phyloP scores from a whole-genome alignment of 2,888 invertebrate species.

The Leptinotarsa juncta region DNA sequence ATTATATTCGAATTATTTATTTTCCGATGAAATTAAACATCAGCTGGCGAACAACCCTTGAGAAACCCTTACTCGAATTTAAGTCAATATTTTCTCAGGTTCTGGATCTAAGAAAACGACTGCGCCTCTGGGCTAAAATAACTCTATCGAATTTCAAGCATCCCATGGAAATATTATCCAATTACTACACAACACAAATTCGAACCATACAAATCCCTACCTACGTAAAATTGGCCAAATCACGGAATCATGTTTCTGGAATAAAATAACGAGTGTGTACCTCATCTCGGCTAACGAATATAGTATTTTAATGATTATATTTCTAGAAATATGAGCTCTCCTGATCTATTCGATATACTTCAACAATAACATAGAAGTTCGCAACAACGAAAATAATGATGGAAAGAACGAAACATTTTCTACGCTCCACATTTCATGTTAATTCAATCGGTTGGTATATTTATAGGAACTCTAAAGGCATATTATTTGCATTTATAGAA shows the following conservation, averaged over 20 bases:
- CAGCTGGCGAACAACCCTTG: too few species aligned
- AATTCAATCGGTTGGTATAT: too few species aligned
- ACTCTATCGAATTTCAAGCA: not conserved
- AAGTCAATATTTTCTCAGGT: not conserved
- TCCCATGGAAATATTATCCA: conserved; percentile 12
- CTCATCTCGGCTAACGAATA: conserved; percentile 1
- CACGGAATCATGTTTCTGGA: conserved; percentile 13
- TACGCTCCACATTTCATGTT: too few species aligned
- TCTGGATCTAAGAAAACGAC: not conserved
- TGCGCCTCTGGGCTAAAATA: not conserved
- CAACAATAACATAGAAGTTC: not conserved
- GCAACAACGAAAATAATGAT: conserved; percentile 6
- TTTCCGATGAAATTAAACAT: too few species aligned
- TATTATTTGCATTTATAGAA: not conserved
- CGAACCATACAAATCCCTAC: not conserved
- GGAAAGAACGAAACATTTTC: not conserved
- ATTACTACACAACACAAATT: conserved; percentile 11
- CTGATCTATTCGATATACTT: conserved; percentile 2
- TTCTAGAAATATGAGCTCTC: not conserved
- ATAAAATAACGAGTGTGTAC: conserved; percentile 13
- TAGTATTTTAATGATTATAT: conserved; percentile 6
- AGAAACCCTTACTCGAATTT: not conserved
- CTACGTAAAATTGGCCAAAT: conserved; percentile 11
- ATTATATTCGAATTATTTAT: too few species aligned
- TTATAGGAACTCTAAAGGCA: not conserved